phyloP scores from a whole-genome alignment of 2,888 invertebrate species.

The Apotomis betuletana region DNA sequence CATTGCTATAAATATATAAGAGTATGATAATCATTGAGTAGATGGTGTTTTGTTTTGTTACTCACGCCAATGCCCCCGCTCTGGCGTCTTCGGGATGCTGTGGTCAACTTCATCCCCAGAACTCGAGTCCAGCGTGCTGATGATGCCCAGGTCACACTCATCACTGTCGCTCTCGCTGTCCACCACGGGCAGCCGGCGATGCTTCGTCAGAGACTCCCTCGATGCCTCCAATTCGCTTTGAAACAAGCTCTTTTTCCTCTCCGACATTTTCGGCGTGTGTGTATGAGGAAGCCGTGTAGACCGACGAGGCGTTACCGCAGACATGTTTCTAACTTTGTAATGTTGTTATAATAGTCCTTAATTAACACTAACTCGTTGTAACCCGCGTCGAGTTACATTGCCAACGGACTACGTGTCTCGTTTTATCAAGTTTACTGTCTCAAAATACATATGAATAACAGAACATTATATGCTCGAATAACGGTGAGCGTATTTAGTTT shows the following conservation, averaged over 20 bases:
- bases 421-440: slow-evolving; percentile 15
- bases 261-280: slow-evolving; percentile 84
- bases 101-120: slow-evolving; percentile 75
- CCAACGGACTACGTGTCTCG: slow-evolving; percentile 31
- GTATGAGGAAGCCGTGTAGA: slow-evolving; percentile 66
- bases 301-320: slow-evolving; percentile 72
- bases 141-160: slow-evolving; percentile 83
- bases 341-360: slow-evolving; percentile 43
- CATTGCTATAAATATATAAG: too few species aligned
- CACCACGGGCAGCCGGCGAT: slow-evolving; percentile 71
- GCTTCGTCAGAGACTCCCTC: slow-evolving; percentile 71
- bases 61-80: slow-evolving; percentile 70
- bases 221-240: slow-evolving; percentile 61
- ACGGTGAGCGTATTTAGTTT: slow-evolving; percentile 39
- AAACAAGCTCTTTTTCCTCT: slow-evolving; percentile 86
- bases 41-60: slow-evolving; percentile 42
- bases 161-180: slow-evolving; percentile 80
- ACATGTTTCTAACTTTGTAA: slow-evolving; percentile 58
- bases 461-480: slow-evolving; percentile 36
- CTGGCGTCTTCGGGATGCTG: slow-evolving; percentile 68
- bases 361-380: slow-evolving; percentile 47
- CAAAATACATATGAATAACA: slow-evolving; percentile 35
- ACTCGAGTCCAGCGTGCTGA: slow-evolving; percentile 81
- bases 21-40: not conserved
- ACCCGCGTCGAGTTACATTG: slow-evolving; percentile 49